Conservation (phyloP, 1,140 invertebrate species). For the Vollenhovia emeryi region DNA sequence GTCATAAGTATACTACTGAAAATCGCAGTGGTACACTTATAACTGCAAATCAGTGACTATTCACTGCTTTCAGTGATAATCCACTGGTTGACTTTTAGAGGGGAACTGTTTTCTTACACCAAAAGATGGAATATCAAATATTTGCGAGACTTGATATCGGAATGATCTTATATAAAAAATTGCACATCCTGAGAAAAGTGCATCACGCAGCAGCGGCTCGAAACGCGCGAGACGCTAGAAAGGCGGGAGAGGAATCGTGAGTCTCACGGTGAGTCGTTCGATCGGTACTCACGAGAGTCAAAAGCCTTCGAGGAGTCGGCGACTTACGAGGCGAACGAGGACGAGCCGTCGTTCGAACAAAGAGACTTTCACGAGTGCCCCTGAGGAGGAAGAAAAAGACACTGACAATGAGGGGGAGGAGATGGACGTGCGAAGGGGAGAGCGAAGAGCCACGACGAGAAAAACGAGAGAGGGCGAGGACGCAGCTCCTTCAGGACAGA, state of each 20-base stretch:
- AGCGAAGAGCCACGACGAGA: slow-evolving; percentile 50
- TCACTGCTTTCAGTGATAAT: no score
- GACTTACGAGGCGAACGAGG: slow-evolving; percentile 59
- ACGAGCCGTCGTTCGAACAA: slow-evolving; percentile 60
- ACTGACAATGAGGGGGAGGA: slow-evolving; percentile 31
- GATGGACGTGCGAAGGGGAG: slow-evolving; percentile 39
- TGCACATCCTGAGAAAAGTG: slow-evolving; percentile 30
- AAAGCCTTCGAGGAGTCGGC: slow-evolving; percentile 61
- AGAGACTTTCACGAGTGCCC: slow-evolving; percentile 57
- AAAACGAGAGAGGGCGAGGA: slow-evolving; percentile 57
- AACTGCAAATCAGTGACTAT: no score
- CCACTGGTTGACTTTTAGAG: no score
- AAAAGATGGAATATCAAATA: neutral
- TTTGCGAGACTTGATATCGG: neutral
- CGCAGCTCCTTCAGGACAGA: slow-evolving; percentile 33
- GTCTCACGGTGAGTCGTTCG: slow-evolving; percentile 61
- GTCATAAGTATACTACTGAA: no score
- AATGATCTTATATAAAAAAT: neutral
- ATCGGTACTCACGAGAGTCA: slow-evolving; percentile 60
- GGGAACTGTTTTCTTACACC: neutral
- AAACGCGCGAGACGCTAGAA: slow-evolving; percentile 16
- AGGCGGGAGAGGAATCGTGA: slow-evolving; percentile 58
- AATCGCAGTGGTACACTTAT: no score
- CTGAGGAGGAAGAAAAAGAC: slow-evolving; percentile 56
- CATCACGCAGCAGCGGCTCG: slow-evolving; percentile 37